Conservation (phyloP, 2,113 vertebrate genomes). For the Trichechus manatus region DNA sequence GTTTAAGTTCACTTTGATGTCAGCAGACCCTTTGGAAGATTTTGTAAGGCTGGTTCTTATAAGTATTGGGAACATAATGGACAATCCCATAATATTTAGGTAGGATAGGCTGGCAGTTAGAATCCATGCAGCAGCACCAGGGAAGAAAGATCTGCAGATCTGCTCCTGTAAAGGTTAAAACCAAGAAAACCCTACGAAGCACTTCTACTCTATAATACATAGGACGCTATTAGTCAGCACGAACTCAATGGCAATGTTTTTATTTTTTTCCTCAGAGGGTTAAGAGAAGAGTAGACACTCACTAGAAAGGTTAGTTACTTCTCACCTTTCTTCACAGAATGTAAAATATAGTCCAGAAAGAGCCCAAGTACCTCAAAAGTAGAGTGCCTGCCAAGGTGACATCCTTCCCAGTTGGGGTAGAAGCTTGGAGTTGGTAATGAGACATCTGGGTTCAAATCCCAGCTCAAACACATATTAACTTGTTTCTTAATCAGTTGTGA, state of each 20-base stretch:
- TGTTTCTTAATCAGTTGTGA: constrained; percentile 2
- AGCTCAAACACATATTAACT: background rate
- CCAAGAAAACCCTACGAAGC: background rate
- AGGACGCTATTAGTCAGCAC: background rate
- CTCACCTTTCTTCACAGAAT: background rate
- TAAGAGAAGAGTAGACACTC: background rate
- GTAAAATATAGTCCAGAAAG: background rate
- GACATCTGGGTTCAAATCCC: background rate
- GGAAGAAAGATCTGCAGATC: background rate
- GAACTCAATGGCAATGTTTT: background rate
- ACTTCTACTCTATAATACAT: background rate
- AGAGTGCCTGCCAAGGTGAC: background rate
- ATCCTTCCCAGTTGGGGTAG: background rate
- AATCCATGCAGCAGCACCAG: background rate
- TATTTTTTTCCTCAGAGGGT: background rate
- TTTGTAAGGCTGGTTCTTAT: background rate
- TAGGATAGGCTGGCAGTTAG: background rate
- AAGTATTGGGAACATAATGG: background rate
- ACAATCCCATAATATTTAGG: background rate
- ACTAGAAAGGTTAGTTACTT: background rate
- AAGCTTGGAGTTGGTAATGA: background rate
- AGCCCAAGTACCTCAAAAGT: background rate
- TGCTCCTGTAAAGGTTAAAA: background rate
- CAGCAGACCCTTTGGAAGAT: background rate
- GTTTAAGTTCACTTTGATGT: background rate